Evolutionary conservation across 2,797 vertebrate genomes (phyloP).

Genomic region (Sebastes matsubarae): DNA sequence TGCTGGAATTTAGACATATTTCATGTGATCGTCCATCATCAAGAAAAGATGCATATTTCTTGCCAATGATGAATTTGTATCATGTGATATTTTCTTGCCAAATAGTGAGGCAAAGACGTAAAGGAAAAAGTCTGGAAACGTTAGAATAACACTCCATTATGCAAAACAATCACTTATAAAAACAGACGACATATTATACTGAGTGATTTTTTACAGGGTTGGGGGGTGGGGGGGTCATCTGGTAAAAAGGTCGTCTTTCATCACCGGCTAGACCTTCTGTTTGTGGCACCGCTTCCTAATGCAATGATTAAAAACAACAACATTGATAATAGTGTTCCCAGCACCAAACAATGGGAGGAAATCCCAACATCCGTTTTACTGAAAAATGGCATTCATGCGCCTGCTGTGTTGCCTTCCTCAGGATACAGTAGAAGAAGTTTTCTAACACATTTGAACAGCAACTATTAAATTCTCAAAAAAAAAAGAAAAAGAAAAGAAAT

Average conservation of each 20-base stretch:
- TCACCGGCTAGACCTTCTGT: slow-evolving; percentile 65
- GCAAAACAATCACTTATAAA: background rate
- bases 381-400: slow-evolving; percentile 77
- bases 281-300: slow-evolving; percentile 78
- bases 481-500: background rate
- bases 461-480: slow-evolving; percentile 13
- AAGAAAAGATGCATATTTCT: background rate
- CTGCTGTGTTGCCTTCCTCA: slow-evolving; percentile 76
- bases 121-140: background rate
- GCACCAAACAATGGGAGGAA: slow-evolving; percentile 82
- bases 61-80: background rate
- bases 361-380: slow-evolving; percentile 78
- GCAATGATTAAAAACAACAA: slow-evolving; percentile 79
- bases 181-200: background rate
- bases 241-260: slow-evolving; percentile 71
- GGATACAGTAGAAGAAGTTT: slow-evolving; percentile 66
- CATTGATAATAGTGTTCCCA: slow-evolving; percentile 80
- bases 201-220: slow-evolving; percentile 14
- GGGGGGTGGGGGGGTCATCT: slow-evolving; percentile 48
- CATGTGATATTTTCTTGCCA: background rate
- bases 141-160: background rate
- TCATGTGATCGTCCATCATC: background rate
- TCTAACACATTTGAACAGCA: slow-evolving; percentile 71
- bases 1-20: background rate
- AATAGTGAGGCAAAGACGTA: background rate